phyloP scores from a whole-genome alignment of 92 coral and sea anemone genomes.

The Plumapathes pennacea region DNA sequence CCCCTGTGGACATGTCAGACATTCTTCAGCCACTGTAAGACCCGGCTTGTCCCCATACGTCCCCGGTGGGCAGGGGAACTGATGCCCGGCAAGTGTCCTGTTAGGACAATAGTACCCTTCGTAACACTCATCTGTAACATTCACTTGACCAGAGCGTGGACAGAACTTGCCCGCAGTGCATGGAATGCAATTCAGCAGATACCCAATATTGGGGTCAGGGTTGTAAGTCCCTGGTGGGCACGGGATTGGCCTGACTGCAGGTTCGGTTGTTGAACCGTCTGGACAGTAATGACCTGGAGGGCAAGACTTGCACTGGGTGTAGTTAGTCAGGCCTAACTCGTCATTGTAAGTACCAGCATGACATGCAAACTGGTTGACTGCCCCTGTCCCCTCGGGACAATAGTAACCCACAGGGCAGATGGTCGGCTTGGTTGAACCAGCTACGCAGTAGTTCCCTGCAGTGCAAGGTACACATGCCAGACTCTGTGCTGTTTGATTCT shows the following conservation, averaged over 20 bases:
- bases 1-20: constrained; percentile 82
- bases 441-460: constrained; percentile 73
- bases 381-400: constrained; percentile 90
- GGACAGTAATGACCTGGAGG: constrained; percentile 96
- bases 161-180: constrained; percentile 92
- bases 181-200: constrained; percentile 83
- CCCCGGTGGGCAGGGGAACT: constrained; percentile 97
- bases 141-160: constrained; percentile 88
- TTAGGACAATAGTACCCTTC: constrained; percentile 99
- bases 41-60: constrained; percentile 89
- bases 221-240: constrained; percentile 98
- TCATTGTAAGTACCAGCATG: constrained; percentile 93
- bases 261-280: constrained; percentile 87
- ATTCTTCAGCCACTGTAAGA: constrained; percentile 84
- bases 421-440: constrained; percentile 71
- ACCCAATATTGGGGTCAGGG: constrained; percentile 79
- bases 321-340: constrained; percentile 66
- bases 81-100: constrained; percentile 86
- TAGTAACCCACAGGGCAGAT: constrained; percentile 90
- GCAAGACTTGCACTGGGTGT: constrained; percentile 81
- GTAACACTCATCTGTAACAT: constrained; percentile 79
- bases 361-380: constrained; percentile 82
- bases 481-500: constrained; percentile 63
- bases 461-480: constrained; percentile 86
- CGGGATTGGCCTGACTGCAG: constrained; percentile 76